Evolutionary conservation across 2,113 vertebrate species (phyloP), one percentile per base, ranked within the genome.

Genomic region (Lates calcarifer): DNA sequence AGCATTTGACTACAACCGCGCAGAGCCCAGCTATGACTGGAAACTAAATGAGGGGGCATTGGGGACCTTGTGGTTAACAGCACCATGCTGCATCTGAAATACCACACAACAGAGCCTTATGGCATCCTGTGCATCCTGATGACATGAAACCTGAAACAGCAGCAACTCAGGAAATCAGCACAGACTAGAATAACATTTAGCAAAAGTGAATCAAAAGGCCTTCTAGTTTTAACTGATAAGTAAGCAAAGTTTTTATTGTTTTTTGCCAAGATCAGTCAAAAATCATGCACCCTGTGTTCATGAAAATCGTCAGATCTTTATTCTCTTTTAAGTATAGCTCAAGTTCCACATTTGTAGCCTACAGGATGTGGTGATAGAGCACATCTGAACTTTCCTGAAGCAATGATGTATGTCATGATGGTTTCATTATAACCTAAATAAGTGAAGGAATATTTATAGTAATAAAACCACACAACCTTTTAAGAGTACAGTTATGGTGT

Each of bases 341-440:
- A 20, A 28, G 26, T 53, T 70, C 24, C 8, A 1, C 9, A 14
- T 77, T 63, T 35, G n/a, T 10, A n/a, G n/a, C n/a, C n/a, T n/a
- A 57, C 35, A 77, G 39, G 63, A 37, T 85, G 64, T 77, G 75
- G 58, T 60, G 17, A 35, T 5, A 11, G 22, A 31, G 13, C 26
- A 61, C 20, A 31, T 33, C 15, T 47, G 14, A 47, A 69, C 58
- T 28, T 62, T 57, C 33, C 17, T 28, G 7, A 55, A 33, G 29
- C 1, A 0, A 31, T 33, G 43, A 49, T n/a, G 17, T 11, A 17
- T 11, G 33, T 8, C 13, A 24, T 35, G 28, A 28, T 41, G n/a
- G 9, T 13, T 41, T 62, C 58, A 13, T 5, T 20, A 15, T 13
- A 62, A n/a, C 29, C 14, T 28, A 3, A 45, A 45, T 28, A 65